Percentiles rank a stretch among this genome's conserved stretches.
phyloP scores from a whole-genome alignment of 2,888 invertebrate species.

The Latheticus oryzae region DNA sequence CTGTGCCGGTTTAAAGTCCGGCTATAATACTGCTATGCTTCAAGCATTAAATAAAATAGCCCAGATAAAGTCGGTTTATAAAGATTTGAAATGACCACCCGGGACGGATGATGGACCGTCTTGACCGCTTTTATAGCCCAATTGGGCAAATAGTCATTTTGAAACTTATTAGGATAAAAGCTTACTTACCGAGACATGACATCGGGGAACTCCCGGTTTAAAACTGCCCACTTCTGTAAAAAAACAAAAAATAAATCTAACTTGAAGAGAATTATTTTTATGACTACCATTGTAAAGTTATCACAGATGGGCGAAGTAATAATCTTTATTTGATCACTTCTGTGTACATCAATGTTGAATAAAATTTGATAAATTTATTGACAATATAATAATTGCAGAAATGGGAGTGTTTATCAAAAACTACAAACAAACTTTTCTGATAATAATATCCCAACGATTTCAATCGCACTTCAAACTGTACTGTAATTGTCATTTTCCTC shows the following conservation, averaged over 20 bases:
- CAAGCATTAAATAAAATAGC: slow-evolving; percentile 17
- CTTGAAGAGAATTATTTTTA: neutral
- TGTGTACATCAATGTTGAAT: slow-evolving; percentile 32
- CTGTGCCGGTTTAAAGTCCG: slow-evolving; percentile 31
- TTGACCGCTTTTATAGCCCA: slow-evolving; percentile 12
- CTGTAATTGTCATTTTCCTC: slow-evolving; percentile 63
- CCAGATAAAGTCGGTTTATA: slow-evolving; percentile 22
- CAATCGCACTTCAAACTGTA: slow-evolving; percentile 33
- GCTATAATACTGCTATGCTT: slow-evolving; percentile 21
- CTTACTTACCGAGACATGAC: slow-evolving; percentile 60
- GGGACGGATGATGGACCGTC: slow-evolving; percentile 30
- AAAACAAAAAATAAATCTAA: slow-evolving; percentile 38
- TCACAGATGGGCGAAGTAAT: slow-evolving; percentile 11
- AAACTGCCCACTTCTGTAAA: slow-evolving; percentile 55
- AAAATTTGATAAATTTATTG: slow-evolving; percentile 43
- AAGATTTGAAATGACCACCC: slow-evolving; percentile 34
- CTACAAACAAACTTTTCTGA: slow-evolving; percentile 49
- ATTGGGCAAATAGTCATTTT: slow-evolving; percentile 26
- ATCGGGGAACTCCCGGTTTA: slow-evolving; percentile 51
- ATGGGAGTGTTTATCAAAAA: slow-evolving; percentile 56
- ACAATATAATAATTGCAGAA: slow-evolving; percentile 51
- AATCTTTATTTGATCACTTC: slow-evolving; percentile 22
- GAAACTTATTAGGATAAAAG: slow-evolving; percentile 47
- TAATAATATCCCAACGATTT: slow-evolving; percentile 34
- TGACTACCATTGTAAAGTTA: slow-evolving; percentile 27